Base-by-base conservation (phyloP, 1,140 invertebrate genomes). In the Trichomalopsis sarcophagae region DNA sequence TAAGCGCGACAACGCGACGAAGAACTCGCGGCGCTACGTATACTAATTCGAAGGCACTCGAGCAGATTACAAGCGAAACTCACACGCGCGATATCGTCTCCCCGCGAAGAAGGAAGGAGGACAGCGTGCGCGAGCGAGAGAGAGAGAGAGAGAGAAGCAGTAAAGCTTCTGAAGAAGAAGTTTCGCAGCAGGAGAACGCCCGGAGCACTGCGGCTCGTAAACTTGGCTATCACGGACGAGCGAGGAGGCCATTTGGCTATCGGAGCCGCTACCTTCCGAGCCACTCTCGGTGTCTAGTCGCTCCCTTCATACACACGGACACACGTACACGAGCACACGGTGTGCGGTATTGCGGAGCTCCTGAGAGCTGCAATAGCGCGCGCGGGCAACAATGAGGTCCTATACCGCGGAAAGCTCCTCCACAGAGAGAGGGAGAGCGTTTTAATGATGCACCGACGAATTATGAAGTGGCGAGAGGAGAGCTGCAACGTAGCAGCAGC, bases 361-460 rank as follows among this genome's bases (percentile, higher is more conserved):
- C 33, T n/a, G 30, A 30, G 27, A 30, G 21, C 21, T 7, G 9
- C 40, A 44, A 44, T 44, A 44, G 7, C 47, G 27, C 75, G 7
- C 14, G 5, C 47, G 4, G 2, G 2, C 76, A 50, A 82, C 47
- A 74, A 74, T 74, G 68, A 74, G 44, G 44, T 74, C 44, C 69
- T 74, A 27, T 27, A 62, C 17, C n/a, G 21, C 71, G 21, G 13
- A 71, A 30, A 81, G 33, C 62, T 5, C 23, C 30, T 23, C 21
- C 33, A 36, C 33, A 36, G 0, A 36, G 33, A 11, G 14, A 9
- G 80, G 7, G 40, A 44, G 21, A 5, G 81, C 62, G 75, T 66
- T 84, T 84, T 84, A 84, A 84, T 78, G 82, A 84, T 84, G 82
- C 62, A 71, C 55, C 4, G 40, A n/a, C 73, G 66, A 84, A 84